These are phyloP conservation scores for Drosophila kokeensis DNA, from an alignment of 2,888 invertebrate genomes.

Conservation along the genomic window DNA sequence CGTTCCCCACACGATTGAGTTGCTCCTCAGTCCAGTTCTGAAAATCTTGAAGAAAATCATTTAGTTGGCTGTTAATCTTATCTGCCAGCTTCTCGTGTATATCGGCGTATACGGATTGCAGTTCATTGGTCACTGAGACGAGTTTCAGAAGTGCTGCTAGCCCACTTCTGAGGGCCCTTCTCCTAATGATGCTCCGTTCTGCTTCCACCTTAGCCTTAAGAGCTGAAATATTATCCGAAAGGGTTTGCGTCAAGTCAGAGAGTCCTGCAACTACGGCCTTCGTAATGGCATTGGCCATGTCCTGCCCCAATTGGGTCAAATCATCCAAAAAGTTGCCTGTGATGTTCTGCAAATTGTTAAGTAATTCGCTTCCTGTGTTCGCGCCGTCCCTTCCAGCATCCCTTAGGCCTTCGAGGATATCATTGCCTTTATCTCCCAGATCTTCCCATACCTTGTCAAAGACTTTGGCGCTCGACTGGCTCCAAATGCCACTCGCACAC, in stretches of 20 bases:
- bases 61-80: slow-evolving; percentile 3
- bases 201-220: neutral
- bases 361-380: neutral
- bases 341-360: neutral
- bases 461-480: slow-evolving; percentile 2
- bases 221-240: neutral
- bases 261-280: slow-evolving; percentile 2
- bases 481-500: slow-evolving; percentile 12
- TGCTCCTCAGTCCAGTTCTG: slow-evolving; percentile 13
- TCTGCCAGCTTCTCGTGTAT: neutral
- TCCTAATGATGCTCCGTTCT: neutral
- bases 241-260: neutral
- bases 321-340: neutral
- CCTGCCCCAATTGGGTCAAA: neutral
- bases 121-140: neutral
- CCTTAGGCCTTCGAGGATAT: slow-evolving; percentile 16
- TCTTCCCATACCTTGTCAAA: slow-evolving; percentile 11
- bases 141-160: slow-evolving; percentile 7
- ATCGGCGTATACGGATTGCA: slow-evolving; percentile 1
- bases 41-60: neutral
- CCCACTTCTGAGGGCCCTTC: neutral
- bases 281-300: slow-evolving; percentile 10
- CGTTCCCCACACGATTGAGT: neutral
- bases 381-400: slow-evolving; percentile 15
- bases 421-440: slow-evolving; percentile 16